These are phyloP conservation scores for Thelaira solivaga DNA, from an alignment of 2,888 invertebrate genomes.

Conservation along the genomic window DNA sequence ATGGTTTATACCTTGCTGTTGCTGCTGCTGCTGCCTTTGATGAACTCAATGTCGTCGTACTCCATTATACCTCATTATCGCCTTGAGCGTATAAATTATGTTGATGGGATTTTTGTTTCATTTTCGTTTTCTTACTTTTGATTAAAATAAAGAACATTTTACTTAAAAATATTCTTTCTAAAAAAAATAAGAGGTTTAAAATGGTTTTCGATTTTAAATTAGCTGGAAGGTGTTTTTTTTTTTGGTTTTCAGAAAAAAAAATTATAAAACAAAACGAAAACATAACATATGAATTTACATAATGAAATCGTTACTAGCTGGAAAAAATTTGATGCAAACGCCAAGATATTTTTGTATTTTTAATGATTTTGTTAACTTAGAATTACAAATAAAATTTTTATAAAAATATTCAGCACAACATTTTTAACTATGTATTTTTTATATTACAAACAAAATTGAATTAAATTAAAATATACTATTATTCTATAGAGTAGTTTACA, in stretches of 20 bases:
- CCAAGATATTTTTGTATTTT: too few species aligned
- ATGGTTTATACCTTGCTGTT: neutral
- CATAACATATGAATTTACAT: neutral
- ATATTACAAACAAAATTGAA: too few species aligned
- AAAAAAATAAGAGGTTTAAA: constrained; percentile 6
- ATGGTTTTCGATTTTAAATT: constrained; percentile 45
- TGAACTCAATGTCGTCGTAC: constrained; percentile 68
- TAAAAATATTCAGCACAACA: too few species aligned
- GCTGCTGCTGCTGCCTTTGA: constrained; percentile 35
- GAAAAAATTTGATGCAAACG: too few species aligned
- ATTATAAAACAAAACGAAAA: neutral
- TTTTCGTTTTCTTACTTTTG: constrained; percentile 16
- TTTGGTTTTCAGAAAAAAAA: constrained; percentile 14
- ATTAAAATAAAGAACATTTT: constrained; percentile 28
- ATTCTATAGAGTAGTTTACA: too few species aligned
- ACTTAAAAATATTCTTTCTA: constrained; percentile 27
- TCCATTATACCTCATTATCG: constrained; percentile 77
- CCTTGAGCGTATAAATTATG: constrained; percentile 77
- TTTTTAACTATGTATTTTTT: too few species aligned
- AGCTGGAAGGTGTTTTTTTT: constrained; percentile 46
- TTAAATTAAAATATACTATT: too few species aligned
- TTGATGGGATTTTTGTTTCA: constrained; percentile 71
- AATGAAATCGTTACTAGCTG: constrained; percentile 14
- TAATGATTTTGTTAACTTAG: too few species aligned
- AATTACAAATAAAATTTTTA: too few species aligned